phyloP scores from a whole-genome alignment of 1,140 invertebrate genomes.

The Polyergus mexicanus region DNA sequence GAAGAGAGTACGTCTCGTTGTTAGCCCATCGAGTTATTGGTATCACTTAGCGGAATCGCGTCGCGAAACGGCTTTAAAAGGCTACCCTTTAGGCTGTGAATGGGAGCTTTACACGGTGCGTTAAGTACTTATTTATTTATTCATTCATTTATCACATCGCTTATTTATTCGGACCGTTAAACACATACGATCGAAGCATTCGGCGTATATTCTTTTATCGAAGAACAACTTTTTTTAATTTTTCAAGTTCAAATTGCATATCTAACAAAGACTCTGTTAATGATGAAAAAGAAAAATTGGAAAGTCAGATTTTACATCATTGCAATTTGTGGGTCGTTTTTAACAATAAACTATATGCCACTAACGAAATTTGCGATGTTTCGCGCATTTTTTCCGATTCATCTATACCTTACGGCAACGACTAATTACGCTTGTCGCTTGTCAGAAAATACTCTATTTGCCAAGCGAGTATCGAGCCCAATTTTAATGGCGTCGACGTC shows the following conservation, averaged over 20 bases:
- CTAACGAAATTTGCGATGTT: constrained; percentile 9
- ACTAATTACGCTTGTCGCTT: constrained; percentile 41
- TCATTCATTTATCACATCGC: neutral
- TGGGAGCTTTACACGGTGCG: neutral
- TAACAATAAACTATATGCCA: neutral
- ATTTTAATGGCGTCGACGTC: constrained; percentile 57
- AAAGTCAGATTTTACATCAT: neutral
- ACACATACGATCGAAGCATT: neutral
- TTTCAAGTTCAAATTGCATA: neutral
- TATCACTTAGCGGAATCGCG: constrained; percentile 79
- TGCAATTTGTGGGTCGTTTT: neutral
- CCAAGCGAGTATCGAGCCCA: constrained; percentile 37
- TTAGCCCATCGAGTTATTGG: constrained; percentile 77
- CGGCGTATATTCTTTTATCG: neutral
- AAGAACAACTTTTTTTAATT: too few species aligned
- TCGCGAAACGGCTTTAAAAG: constrained; percentile 72
- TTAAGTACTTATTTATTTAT: constrained; percentile 23
- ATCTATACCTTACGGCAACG: constrained; percentile 22
- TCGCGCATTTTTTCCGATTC: neutral
- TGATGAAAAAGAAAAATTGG: neutral
- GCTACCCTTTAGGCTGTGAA: neutral
- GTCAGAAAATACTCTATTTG: constrained; percentile 44
- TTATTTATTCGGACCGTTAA: constrained; percentile 8
- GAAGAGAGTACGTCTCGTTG: constrained; percentile 73
- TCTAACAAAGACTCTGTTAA: neutral